Conservation (phyloP, 1,140 invertebrate species). For the Hesperophylax magnus region DNA sequence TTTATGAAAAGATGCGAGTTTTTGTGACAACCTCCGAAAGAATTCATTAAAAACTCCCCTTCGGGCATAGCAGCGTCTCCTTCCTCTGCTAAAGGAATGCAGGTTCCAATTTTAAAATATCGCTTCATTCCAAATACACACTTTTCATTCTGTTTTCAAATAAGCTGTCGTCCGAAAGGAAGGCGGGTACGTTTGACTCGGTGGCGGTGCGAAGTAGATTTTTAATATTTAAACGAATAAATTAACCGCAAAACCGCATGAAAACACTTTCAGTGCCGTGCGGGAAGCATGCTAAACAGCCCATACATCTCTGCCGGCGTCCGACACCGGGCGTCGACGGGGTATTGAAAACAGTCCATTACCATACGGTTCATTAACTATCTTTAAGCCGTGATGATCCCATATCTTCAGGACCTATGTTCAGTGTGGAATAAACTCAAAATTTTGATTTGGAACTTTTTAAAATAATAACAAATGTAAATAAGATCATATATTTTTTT, state of each 20-base stretch:
- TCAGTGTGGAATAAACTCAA: too few species aligned
- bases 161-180: constrained; percentile 4
- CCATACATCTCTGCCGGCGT: constrained; percentile 21
- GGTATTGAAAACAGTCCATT: constrained; percentile 37
- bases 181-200: constrained; percentile 22
- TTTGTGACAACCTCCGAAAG: too few species aligned
- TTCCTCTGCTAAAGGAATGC: background rate
- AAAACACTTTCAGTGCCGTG: constrained; percentile 42
- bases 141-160: constrained; percentile 33
- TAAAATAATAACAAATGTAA: too few species aligned
- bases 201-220: constrained; percentile 42
- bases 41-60: too few species aligned
- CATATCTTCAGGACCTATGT: too few species aligned
- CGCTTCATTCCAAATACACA: constrained; percentile 7
- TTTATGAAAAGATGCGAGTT: too few species aligned
- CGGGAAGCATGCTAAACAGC: constrained; percentile 38
- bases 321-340: constrained; percentile 14
- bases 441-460: too few species aligned
- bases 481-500: too few species aligned
- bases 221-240: constrained; percentile 50
- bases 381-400: too few species aligned
- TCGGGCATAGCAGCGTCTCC: too few species aligned
- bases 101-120: constrained; percentile 40
- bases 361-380: background rate
- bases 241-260: constrained; percentile 42